Base-by-base conservation (phyloP, 2,888 invertebrate genomes). In the Baronia brevicornis region DNA sequence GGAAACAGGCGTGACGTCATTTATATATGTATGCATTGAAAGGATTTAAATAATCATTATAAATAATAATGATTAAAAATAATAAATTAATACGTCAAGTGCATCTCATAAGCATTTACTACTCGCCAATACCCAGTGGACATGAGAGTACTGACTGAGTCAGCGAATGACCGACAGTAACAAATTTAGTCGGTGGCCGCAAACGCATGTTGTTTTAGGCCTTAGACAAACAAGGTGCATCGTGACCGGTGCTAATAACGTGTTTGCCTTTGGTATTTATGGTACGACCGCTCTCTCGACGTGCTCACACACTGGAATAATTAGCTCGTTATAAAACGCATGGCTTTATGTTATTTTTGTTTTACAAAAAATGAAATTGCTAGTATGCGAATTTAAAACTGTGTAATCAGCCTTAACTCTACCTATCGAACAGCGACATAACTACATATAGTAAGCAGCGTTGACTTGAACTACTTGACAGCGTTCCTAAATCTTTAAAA, bases 191-290 rank as follows among this genome's bases (percentile, higher is more conserved):
- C 60, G 58, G 64, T 53, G 64, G 68, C 67, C 71, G 72, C 79
- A 79, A 73, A 78, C 78, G 71, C 71, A 59, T 84, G 84, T 84
- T 84, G 80, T 79, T 84, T 84, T 80, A 84, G 82, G 82, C 67
- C 71, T 57, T 66, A 58, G 46, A 55, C 74, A 84, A 82, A 84
- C 82, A 82, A 43, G 56, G 57, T 64, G 73, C 77, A 75, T 68
- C 73, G 67, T 75, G 79, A 75, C 80, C 77, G 70, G 66, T 73
- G 75, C 75, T 77, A 77, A 80, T 71, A 67, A 68, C 46, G 55
- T 82, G 82, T 84, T 82, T 82, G 61, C 68, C 51, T 60, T 62
- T 57, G 58, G 79, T 82, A 82, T 82, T 84, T 82, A 84, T 80
- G 72, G 70, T 66, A 66, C 65, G 51, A 48, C 54, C 60, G 56